Evolutionary conservation across 1,140 invertebrate species (phyloP).

Genomic region (Drosophila carrolli): DNA sequence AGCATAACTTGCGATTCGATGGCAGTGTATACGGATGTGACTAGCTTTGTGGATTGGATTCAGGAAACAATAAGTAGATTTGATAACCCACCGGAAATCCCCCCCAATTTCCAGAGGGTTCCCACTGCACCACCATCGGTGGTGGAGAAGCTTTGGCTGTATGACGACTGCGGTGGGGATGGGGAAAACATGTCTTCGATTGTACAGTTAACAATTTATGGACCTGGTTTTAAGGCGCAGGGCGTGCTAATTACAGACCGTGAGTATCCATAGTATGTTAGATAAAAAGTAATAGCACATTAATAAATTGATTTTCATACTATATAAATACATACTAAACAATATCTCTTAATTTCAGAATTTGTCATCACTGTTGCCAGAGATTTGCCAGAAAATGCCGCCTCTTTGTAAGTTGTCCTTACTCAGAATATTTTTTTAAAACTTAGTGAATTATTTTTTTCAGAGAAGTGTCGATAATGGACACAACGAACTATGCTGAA

Average conservation of each 20-base stretch:
- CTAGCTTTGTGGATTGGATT: background rate
- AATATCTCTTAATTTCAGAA: background rate
- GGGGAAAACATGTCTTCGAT: background rate
- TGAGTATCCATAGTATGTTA: background rate
- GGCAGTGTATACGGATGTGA: conserved; percentile 1
- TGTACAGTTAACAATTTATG: background rate
- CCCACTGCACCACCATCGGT: no score
- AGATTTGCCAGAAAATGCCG: background rate
- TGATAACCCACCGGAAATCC: no score
- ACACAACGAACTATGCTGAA: background rate
- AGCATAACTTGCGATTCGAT: accelerated
- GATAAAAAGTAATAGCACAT: no score
- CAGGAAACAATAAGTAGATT: background rate
- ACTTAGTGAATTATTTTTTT: background rate
- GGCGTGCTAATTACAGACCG: conserved; percentile 2
- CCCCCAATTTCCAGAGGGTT: background rate
- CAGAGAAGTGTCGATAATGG: background rate
- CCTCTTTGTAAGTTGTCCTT: background rate
- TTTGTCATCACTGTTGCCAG: background rate
- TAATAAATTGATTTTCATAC: no score
- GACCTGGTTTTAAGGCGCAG: background rate
- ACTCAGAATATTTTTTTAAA: no score
- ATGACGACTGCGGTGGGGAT: background rate
- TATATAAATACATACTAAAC: no score
- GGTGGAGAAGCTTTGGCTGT: no score